phyloP scores from a whole-genome alignment of 2,113 vertebrate species.

The Nyctereutes procyonoides region DNA sequence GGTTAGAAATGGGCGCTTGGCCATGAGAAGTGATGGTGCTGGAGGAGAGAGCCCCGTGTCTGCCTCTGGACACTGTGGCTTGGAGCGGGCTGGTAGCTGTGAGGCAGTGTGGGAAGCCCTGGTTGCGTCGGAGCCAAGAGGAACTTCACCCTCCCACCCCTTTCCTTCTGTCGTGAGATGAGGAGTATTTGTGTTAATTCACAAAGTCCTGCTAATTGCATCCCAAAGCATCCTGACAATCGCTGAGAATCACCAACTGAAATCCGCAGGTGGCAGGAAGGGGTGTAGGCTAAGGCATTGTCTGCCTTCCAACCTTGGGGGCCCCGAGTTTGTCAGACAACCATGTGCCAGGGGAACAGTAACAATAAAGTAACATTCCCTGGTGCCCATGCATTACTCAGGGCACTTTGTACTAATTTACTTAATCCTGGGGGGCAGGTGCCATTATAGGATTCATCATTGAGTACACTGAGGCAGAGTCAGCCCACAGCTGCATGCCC shows the following conservation, averaged over 20 bases:
- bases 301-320: too few species aligned
- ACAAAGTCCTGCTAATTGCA: not conserved
- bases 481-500: not conserved
- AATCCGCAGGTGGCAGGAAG: not conserved
- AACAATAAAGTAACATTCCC: not conserved
- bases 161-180: not conserved
- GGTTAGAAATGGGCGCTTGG: not conserved
- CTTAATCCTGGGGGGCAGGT: not conserved
- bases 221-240: too few species aligned
- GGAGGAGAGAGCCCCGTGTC: not conserved
- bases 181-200: not conserved
- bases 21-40: not conserved
- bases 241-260: not conserved
- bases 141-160: not conserved
- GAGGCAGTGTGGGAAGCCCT: not conserved
- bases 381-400: accelerated
- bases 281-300: not conserved
- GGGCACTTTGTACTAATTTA: not conserved
- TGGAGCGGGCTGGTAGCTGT: not conserved
- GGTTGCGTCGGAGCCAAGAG: not conserved
- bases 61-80: not conserved
- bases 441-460: not conserved
- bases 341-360: not conserved
- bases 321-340: not conserved
- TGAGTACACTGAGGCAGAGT: not conserved